phyloP scores from a whole-genome alignment of 1,140 invertebrate genomes.

The Lepidurus arcticus region DNA sequence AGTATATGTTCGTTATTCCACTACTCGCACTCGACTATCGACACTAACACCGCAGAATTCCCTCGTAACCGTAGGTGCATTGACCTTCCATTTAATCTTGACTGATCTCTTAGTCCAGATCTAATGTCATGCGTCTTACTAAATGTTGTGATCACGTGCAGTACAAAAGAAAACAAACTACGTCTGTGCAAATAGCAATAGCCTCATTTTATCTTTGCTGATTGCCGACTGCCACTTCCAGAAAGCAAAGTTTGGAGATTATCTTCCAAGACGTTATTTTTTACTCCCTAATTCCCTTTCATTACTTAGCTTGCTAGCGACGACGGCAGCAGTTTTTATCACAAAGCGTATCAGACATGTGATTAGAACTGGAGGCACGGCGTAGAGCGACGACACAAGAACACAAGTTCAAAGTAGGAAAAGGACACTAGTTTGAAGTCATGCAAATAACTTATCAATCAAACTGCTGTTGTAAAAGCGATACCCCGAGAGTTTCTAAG shows the following conservation, averaged over 20 bases:
- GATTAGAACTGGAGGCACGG: background rate
- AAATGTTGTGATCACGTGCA: no score
- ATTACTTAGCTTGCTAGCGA: background rate
- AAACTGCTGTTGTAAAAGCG: constrained; percentile 6
- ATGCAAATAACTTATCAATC: constrained; percentile 19
- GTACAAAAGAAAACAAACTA: no score
- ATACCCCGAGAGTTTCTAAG: background rate
- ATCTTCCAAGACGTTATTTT: background rate
- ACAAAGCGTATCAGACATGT: background rate
- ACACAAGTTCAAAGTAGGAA: background rate
- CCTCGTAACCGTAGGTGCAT: no score
- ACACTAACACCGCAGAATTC: background rate
- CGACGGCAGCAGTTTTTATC: background rate
- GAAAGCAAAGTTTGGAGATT: background rate
- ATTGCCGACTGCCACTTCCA: background rate
- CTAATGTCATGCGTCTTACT: no score
- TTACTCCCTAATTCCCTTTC: background rate
- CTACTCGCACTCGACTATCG: background rate
- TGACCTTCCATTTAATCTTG: no score
- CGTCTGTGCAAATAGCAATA: no score
- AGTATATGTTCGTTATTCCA: background rate
- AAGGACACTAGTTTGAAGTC: constrained; percentile 1
- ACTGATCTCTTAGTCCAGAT: no score
- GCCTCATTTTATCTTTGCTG: background rate
- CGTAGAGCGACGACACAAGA: background rate